Base-by-base conservation (phyloP, 1,140 invertebrate species). In the Pseudomyrmex sp. region DNA sequence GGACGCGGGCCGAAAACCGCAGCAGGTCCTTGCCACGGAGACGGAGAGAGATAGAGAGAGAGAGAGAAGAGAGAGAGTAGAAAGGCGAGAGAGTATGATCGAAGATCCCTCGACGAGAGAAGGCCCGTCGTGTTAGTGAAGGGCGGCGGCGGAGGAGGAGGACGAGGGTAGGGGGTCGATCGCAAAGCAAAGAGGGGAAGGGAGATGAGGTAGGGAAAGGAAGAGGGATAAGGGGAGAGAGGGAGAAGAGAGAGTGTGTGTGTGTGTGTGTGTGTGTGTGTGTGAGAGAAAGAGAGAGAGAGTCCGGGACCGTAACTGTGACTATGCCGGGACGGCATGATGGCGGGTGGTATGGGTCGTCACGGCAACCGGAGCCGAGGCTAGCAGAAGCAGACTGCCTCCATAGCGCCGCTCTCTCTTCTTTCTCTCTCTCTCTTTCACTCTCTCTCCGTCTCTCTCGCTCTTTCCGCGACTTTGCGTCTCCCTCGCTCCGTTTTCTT, bases 291-390 rank as follows among this genome's bases (percentile, higher is more conserved):
- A 65, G 52, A 50, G 15, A 54, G 70, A 70, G 77, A 72, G 58
- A 87, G 69, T 69, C 56, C 76, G 58, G 77, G 80, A 70, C 70
- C 76, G 85, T 87, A 86, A 88, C 83, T 86, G 87, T 87, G 85
- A 88, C 87, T 85, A 85, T 82, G 87, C 82, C 76, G 72, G 77
- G 76, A 86, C 75, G 76, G 85, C 86, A 87, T 87, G 85, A 88
- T 88, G 87, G 85, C 82, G 85, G 85, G 85, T 88, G 87, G 87
- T 82, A 87, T 88, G 85, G 87, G 85, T 74, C 83, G 84, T 86
- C 82, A 84, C 79, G 86, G 76, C 69, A 83, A 88, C 74, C 74
- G 59, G 80, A 88, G 76, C 82, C 74, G 73, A 84, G 85, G 80
- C 82, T 87, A 82, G 83, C 77, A 73, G 80, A 85, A 88, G 83